Evolutionary conservation across 2,113 vertebrate genomes (phyloP).

Genomic region (Megaptera novaeangliae): DNA sequence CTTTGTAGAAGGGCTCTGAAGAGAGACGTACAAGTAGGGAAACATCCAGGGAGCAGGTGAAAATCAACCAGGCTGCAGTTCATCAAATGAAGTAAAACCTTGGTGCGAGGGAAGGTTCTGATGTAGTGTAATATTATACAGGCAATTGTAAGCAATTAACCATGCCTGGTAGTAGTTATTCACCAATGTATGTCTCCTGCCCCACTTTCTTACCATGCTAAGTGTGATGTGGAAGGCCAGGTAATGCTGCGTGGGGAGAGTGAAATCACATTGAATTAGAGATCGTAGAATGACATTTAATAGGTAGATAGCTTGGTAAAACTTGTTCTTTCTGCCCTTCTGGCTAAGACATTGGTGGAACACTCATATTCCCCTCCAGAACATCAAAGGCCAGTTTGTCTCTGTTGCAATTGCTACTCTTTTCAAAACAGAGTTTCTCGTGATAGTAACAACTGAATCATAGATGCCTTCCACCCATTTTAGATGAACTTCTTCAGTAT

Average conservation of each 20-base stretch:
- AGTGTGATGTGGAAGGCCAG: neutral
- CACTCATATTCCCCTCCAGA: neutral
- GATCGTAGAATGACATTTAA: neutral
- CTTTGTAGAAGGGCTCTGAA: neutral
- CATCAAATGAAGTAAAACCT: neutral
- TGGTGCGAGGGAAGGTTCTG: neutral
- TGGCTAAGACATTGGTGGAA: neutral
- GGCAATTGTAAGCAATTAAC: neutral
- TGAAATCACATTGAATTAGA: neutral
- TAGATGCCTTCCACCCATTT: neutral
- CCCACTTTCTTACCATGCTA: neutral
- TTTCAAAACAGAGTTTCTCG: neutral
- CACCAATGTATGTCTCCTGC: no score
- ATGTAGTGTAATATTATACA: neutral
- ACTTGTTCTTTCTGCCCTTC: neutral
- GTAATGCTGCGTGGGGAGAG: neutral
- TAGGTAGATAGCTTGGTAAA: neutral
- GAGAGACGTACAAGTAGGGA: neutral
- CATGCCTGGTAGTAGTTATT: neutral
- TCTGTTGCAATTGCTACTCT: neutral
- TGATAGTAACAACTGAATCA: neutral
- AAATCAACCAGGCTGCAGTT: neutral
- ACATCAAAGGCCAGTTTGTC: neutral
- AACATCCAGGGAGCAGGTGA: neutral
- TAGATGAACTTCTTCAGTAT: neutral